Evolutionary conservation across 2,797 vertebrate genomes (phyloP).

Genomic region (Parotocinclus haroldoi): DNA sequence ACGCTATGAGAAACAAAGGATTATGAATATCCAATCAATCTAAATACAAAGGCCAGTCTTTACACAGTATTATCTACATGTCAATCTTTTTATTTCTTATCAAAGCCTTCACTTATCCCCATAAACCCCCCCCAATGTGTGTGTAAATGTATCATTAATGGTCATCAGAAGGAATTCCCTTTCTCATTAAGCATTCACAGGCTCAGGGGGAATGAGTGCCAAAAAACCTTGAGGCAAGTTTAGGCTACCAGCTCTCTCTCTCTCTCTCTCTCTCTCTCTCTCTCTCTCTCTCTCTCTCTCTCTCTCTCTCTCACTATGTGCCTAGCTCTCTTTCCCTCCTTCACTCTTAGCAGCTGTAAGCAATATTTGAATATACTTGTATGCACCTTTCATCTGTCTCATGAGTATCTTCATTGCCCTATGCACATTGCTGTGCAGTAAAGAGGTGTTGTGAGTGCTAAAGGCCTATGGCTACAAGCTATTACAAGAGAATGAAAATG

Average conservation of each 20-base stretch:
- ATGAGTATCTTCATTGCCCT: conserved; percentile 23
- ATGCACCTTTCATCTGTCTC: conserved; percentile 42
- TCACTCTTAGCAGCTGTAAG: conserved; percentile 31
- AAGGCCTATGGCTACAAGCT: conserved; percentile 25
- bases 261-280: conserved; percentile 33
- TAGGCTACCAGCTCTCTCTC: conserved; percentile 38
- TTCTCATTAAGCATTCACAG: conserved; percentile 44
- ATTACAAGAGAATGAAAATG: conserved; percentile 26
- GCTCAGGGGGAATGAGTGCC: conserved; percentile 39
- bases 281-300: conserved; percentile 29
- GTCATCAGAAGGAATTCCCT: conserved; percentile 52
- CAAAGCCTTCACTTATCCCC: conserved; percentile 29
- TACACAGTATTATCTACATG: conserved; percentile 12
- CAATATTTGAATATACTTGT: conserved; percentile 41
- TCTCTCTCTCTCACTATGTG: conserved; percentile 37
- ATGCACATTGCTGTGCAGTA: conserved; percentile 16
- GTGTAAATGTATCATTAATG: conserved; percentile 48
- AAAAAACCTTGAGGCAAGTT: conserved; percentile 49
- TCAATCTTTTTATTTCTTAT: conserved; percentile 21
- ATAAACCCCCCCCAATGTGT: conserved; percentile 32
- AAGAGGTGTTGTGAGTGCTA: conserved; percentile 25
- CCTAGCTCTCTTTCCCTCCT: conserved; percentile 17
- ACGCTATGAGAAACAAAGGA: not conserved
- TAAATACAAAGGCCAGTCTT: not conserved
- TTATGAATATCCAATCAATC: not conserved